Evolutionary conservation across 2,888 invertebrate species (phyloP).

Genomic region (Hirtodrosophila confusa): DNA sequence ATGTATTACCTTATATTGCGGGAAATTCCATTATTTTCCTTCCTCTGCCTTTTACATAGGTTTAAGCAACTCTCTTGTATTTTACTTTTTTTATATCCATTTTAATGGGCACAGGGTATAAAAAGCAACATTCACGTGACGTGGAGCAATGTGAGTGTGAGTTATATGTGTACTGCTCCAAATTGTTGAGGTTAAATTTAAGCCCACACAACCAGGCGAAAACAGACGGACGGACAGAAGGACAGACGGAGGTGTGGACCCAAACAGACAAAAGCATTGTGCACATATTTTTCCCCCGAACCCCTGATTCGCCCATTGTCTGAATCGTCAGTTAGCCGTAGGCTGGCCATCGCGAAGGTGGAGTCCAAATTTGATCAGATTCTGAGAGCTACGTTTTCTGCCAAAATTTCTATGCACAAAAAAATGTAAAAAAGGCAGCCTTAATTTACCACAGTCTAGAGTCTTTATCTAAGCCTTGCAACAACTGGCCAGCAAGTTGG

Average conservation of each 20-base stretch:
- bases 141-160: constrained; percentile 34
- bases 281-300: constrained; percentile 35
- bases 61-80: too few species aligned
- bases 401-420: constrained; percentile 23
- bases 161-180: constrained; percentile 42
- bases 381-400: constrained; percentile 21
- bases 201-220: constrained; percentile 17
- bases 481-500: constrained; percentile 45
- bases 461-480: constrained; percentile 59
- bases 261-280: constrained; percentile 38
- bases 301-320: background rate
- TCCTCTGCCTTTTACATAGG: too few species aligned
- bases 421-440: constrained; percentile 23
- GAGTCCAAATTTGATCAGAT: constrained; percentile 25
- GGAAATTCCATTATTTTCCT: too few species aligned
- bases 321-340: constrained; percentile 7
- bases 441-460: constrained; percentile 31
- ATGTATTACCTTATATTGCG: too few species aligned
- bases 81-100: too few species aligned
- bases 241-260: background rate
- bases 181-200: constrained; percentile 65
- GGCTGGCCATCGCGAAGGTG: background rate
- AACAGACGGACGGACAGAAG: constrained; percentile 9
- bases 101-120: too few species aligned
- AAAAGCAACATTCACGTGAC: constrained; percentile 32